Conservation (phyloP, 1,140 invertebrate genomes). For the Ladona fulva region DNA sequence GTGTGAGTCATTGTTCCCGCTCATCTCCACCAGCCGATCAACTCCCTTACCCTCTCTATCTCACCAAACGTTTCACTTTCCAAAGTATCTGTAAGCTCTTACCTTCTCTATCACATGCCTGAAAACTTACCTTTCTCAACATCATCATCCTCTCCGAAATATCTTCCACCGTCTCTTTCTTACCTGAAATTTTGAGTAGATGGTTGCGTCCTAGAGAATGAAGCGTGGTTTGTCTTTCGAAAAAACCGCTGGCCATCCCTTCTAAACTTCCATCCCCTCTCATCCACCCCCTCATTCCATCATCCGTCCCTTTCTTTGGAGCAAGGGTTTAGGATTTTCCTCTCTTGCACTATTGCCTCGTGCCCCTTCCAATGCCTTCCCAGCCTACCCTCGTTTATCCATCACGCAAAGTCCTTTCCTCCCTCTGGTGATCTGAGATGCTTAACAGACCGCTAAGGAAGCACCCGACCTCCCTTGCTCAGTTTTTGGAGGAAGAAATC, state of each 20-base stretch:
- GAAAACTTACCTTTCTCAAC: no score
- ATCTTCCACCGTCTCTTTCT: background rate
- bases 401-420: background rate
- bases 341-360: background rate
- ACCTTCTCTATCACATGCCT: no score
- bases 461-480: background rate
- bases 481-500: background rate
- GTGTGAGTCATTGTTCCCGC: no score
- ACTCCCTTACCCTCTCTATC: no score
- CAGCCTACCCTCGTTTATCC: background rate
- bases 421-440: background rate
- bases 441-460: background rate
- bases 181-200: background rate
- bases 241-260: background rate
- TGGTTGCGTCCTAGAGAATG: background rate
- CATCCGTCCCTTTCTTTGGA: background rate
- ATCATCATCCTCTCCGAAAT: no score
- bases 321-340: background rate
- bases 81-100: no score
- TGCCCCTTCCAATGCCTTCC: background rate
- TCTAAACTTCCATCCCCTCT: background rate
- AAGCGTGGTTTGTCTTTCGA: background rate
- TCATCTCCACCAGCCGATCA: no score
- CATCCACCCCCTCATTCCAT: background rate
- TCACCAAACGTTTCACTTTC: no score